These are phyloP conservation scores for Himalopsyche anomala DNA, from an alignment of 2,888 invertebrate species.

Conservation along the genomic window DNA sequence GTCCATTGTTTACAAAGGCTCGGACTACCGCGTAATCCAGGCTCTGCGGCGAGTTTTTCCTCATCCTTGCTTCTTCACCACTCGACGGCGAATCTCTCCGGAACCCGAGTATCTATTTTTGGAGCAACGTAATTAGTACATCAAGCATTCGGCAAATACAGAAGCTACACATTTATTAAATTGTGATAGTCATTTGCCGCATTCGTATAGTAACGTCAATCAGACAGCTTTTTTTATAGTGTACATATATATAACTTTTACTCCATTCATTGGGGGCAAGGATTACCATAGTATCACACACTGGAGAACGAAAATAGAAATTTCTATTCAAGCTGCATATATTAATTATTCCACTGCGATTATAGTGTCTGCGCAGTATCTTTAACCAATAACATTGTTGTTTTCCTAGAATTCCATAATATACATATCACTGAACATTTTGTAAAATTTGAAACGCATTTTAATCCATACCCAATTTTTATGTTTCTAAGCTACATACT, in stretches of 20 bases:
- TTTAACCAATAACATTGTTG: too few species aligned
- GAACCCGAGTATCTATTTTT: constrained; percentile 1
- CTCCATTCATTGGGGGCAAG: not conserved
- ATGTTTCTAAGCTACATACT: too few species aligned
- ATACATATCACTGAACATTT: too few species aligned
- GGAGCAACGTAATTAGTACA: not conserved
- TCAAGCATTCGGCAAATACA: not conserved
- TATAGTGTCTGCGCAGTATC: too few species aligned
- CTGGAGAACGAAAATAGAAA: not conserved
- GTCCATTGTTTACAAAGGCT: constrained; percentile 3
- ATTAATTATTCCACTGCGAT: too few species aligned
- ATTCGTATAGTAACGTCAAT: not conserved
- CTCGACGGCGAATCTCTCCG: not conserved
- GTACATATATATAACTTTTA: not conserved
- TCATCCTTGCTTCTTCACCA: not conserved
- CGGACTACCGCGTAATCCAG: not conserved
- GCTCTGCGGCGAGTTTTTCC: not conserved
- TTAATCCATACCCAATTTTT: too few species aligned
- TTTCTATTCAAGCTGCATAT: too few species aligned
- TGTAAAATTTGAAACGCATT: too few species aligned
- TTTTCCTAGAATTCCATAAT: too few species aligned
- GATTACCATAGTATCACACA: not conserved
- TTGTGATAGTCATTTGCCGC: not conserved
- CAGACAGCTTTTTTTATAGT: not conserved
- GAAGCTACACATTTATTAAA: not conserved